Evolutionary conservation across 2,113 vertebrate species (phyloP).

Genomic region (Upupa epops): DNA sequence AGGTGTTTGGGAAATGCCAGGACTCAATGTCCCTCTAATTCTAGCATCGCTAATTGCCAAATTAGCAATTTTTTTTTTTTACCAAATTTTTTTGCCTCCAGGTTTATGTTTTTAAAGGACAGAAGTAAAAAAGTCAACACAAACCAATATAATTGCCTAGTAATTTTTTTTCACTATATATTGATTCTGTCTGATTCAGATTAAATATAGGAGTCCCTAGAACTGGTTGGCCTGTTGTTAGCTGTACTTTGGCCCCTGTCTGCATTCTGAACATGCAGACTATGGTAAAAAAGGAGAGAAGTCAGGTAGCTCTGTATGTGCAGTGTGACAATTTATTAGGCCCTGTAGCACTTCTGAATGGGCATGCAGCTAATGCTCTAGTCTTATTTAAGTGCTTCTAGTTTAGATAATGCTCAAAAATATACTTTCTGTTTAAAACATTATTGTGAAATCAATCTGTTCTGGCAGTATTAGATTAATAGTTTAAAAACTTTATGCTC

Average conservation of each 20-base stretch:
- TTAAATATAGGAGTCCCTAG: neutral
- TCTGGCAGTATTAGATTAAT: constrained; percentile 2
- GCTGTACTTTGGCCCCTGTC: neutral
- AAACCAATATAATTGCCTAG: neutral
- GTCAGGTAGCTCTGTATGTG: neutral
- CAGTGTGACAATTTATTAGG: neutral
- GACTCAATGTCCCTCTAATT: neutral
- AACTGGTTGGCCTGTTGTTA: neutral
- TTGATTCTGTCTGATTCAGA: neutral
- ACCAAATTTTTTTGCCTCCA: neutral
- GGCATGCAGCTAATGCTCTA: neutral
- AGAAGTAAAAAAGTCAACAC: neutral
- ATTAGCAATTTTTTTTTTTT: too few relatives aligned
- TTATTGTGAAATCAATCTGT: constrained; percentile 25
- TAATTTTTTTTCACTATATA: neutral
- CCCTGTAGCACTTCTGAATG: constrained; percentile 6
- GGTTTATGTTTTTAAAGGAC: neutral
- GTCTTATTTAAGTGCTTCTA: constrained; percentile 38
- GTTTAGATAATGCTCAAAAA: constrained; percentile 37
- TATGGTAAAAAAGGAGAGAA: neutral
- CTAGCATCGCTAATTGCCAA: neutral
- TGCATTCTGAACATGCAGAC: neutral
- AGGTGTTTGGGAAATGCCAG: neutral
- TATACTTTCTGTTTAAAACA: constrained; percentile 47
- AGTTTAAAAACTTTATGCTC: constrained; percentile 30